Evolutionary conservation across 2,888 invertebrate genomes (phyloP).

Genomic region (Leptarthrus brevirostris): DNA sequence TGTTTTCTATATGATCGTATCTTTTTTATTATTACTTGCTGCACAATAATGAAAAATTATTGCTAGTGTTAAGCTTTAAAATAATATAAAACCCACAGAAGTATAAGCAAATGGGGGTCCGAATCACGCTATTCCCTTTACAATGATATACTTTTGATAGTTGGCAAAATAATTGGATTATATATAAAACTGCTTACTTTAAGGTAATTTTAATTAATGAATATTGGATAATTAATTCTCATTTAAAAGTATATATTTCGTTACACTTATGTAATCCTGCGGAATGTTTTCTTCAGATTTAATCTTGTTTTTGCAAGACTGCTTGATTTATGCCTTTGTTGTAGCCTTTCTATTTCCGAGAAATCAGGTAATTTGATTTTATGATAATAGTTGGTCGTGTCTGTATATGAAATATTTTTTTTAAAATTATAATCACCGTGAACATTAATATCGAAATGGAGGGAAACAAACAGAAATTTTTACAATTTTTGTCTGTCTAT

Average conservation of each 20-base stretch:
- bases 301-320: constrained; percentile 40
- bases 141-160: constrained; percentile 21
- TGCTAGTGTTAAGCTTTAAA: too few relatives aligned
- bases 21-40: too few relatives aligned
- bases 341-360: neutral
- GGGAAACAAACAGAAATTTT: too few relatives aligned
- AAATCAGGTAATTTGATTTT: constrained; percentile 29
- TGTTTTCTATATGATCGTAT: too few relatives aligned
- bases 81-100: constrained; percentile 21
- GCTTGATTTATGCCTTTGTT: constrained; percentile 31
- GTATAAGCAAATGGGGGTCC: constrained; percentile 21
- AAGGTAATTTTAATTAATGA: constrained; percentile 19
- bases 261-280: constrained; percentile 31
- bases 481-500: too few relatives aligned
- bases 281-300: constrained; percentile 37
- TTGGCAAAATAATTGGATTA: constrained; percentile 33
- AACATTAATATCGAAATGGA: too few relatives aligned
- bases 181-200: neutral
- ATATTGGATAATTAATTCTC: constrained; percentile 33
- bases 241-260: constrained; percentile 21
- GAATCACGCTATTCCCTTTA: constrained; percentile 19
- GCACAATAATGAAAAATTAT: too few relatives aligned
- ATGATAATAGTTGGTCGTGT: too few relatives aligned
- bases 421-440: too few relatives aligned
- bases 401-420: too few relatives aligned